Percentiles rank a stretch among this genome's conserved stretches.
These are phyloP conservation scores for Anarhynchus alexandrinus DNA, from an alignment of 2,113 vertebrate species.

Conservation along the genomic window DNA sequence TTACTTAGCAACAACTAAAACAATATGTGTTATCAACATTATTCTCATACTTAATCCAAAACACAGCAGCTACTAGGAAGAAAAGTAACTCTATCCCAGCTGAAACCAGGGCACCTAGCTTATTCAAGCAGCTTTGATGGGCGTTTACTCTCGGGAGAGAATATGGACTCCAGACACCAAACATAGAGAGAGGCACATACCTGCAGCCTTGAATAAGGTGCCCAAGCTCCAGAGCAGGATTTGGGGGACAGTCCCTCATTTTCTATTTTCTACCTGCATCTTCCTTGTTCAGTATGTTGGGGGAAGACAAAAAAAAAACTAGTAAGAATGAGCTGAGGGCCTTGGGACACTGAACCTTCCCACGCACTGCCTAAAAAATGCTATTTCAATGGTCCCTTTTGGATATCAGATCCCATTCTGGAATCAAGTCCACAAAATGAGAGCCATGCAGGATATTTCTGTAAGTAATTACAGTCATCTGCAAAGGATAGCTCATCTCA, in stretches of 20 bases:
- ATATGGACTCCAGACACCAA: background rate
- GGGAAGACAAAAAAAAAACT: background rate
- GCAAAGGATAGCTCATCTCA: background rate
- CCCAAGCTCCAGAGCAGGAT: background rate
- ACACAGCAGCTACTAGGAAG: background rate
- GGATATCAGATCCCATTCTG: background rate
- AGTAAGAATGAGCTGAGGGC: background rate
- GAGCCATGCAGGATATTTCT: background rate
- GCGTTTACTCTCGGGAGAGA: background rate
- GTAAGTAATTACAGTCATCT: background rate
- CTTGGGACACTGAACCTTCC: background rate
- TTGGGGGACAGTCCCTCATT: background rate
- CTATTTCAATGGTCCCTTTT: background rate
- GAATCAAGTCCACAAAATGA: background rate
- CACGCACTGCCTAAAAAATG: background rate
- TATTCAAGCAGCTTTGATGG: background rate
- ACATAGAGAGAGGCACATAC: background rate
- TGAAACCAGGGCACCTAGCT: background rate
- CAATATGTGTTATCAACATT: background rate
- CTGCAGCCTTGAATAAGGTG: background rate
- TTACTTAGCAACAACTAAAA: background rate
- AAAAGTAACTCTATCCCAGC: background rate
- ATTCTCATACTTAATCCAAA: background rate
- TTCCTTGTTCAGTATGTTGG: background rate
- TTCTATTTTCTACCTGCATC: background rate